Percentiles rank a stretch among this genome's conserved stretches.
Conservation (phyloP, 2,888 invertebrate species). For the Stramonita haemastoma region DNA sequence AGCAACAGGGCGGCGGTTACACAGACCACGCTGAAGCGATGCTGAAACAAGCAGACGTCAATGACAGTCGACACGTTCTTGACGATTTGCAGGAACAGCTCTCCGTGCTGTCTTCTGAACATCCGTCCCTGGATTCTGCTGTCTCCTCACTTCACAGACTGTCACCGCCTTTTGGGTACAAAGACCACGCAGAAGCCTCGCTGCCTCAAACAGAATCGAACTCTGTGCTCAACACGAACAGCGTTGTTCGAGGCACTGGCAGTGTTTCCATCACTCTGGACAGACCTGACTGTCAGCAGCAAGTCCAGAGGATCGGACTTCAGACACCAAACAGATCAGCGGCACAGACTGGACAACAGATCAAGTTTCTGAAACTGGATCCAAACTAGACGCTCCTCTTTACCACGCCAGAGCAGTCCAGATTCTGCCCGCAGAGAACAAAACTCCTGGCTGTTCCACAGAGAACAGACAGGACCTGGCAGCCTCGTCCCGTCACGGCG, state of each 20-base stretch:
- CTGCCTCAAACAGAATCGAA: neutral
- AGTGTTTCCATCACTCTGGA: conserved; percentile 22
- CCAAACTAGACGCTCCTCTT: neutral
- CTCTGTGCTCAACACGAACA: neutral
- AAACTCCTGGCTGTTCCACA: neutral
- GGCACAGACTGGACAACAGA: conserved; percentile 1
- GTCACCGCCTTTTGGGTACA: conserved; percentile 11
- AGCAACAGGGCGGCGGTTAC: neutral
- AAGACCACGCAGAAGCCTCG: conserved; percentile 38
- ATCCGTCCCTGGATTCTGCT: neutral
- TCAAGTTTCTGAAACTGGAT: neutral
- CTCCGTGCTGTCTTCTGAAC: conserved; percentile 16
- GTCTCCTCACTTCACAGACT: neutral
- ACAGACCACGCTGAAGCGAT: neutral
- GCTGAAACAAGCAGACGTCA: neutral
- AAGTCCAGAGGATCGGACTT: neutral
- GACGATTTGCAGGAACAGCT: conserved; percentile 41
- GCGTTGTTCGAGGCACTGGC: neutral
- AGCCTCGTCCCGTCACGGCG: neutral
- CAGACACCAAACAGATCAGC: neutral
- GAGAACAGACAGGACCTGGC: neutral
- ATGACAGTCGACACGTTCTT: neutral
- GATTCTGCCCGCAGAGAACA: neutral
- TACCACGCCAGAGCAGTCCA: neutral
- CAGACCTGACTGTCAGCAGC: neutral